These are phyloP conservation scores for Promerops cafer DNA, from an alignment of 2,113 vertebrate genomes.

Conservation along the genomic window DNA sequence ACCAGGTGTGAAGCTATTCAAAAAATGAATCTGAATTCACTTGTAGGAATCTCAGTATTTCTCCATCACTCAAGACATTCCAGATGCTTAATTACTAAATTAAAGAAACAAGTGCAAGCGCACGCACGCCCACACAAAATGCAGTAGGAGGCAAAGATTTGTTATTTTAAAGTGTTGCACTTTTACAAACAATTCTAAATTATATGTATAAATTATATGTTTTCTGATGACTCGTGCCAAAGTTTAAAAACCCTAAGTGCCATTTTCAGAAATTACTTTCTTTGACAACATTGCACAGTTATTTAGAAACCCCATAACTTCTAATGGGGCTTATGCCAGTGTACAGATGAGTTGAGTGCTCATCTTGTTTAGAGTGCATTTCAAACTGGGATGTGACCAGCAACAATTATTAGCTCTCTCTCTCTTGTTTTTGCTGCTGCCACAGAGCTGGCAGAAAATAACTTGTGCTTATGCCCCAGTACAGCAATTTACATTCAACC, in stretches of 20 bases:
- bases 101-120: neutral
- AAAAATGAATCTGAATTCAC: neutral
- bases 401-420: neutral
- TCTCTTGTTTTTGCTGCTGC: neutral
- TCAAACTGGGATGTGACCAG: neutral
- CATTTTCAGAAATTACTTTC: neutral
- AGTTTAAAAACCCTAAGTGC: neutral
- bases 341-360: neutral
- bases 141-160: neutral
- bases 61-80: neutral
- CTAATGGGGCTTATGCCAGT: neutral
- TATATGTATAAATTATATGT: neutral
- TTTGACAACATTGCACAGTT: neutral
- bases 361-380: neutral
- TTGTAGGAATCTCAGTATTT: neutral
- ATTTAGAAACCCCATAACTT: neutral
- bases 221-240: neutral
- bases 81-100: slow-evolving; percentile 45
- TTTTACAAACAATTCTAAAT: neutral
- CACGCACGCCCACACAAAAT: fast-evolving
- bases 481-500: neutral
- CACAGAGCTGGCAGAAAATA: neutral
- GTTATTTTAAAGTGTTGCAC: neutral
- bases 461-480: neutral
- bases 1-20: neutral